These are phyloP conservation scores for Anolis sagrei DNA, from an alignment of 2,113 vertebrate species.

Conservation along the genomic window DNA sequence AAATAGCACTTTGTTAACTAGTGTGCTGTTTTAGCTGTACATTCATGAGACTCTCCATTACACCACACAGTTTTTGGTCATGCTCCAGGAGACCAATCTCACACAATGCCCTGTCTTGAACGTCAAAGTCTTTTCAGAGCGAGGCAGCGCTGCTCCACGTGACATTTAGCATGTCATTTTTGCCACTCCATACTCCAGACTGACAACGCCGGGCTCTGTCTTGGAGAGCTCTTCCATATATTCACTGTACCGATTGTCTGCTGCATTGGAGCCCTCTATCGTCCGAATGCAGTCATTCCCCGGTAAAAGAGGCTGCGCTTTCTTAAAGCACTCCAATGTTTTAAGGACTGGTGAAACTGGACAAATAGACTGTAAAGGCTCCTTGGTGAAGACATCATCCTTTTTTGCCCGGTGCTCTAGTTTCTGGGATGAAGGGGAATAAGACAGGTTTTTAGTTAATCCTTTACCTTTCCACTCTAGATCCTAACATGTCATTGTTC, in stretches of 20 bases:
- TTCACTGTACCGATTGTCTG: slow-evolving; percentile 88
- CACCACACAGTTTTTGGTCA: slow-evolving; percentile 58
- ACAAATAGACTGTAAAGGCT: slow-evolving; percentile 65
- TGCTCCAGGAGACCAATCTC: slow-evolving; percentile 48
- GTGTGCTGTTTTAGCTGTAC: slow-evolving; percentile 60
- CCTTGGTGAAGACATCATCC: slow-evolving; percentile 71
- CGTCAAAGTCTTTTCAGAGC: slow-evolving; percentile 34
- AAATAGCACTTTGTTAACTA: slow-evolving; percentile 54
- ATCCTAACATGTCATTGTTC: background rate
- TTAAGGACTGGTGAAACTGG: slow-evolving; percentile 80
- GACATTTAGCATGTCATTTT: slow-evolving; percentile 91
- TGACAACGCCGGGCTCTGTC: slow-evolving; percentile 89
- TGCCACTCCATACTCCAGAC: slow-evolving; percentile 93
- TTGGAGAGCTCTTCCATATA: slow-evolving; percentile 86
- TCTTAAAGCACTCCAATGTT: slow-evolving; percentile 81
- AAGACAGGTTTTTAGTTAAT: background rate
- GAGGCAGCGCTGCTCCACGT: background rate
- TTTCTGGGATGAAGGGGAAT: slow-evolving; percentile 77
- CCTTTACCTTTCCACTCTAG: background rate
- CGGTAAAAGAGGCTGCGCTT: slow-evolving; percentile 76
- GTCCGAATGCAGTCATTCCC: slow-evolving; percentile 82
- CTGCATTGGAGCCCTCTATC: slow-evolving; percentile 92
- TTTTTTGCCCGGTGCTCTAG: slow-evolving; percentile 79
- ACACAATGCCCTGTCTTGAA: slow-evolving; percentile 29
- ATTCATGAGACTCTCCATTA: slow-evolving; percentile 36